A percentile compares a stretch with the other conserved stretches of the same genome.
phyloP scores from a whole-genome alignment of 2,113 vertebrate species.

The Verasper variegatus region DNA sequence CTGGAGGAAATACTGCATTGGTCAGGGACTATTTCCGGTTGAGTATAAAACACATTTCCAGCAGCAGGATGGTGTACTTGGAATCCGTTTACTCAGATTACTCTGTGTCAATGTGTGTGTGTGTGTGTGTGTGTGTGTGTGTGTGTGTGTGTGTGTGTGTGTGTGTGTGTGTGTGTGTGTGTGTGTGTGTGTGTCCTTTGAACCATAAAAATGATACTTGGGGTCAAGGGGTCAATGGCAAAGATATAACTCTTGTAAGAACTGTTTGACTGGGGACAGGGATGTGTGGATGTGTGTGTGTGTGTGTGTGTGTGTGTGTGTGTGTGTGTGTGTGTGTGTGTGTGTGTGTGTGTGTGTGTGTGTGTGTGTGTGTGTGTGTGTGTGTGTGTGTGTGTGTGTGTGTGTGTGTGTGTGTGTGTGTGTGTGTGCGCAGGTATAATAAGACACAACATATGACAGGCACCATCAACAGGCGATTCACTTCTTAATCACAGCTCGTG shows the following conservation, averaged over 20 bases:
- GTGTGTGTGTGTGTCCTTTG: conserved; percentile 13
- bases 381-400: conserved; percentile 5
- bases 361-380: neutral
- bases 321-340: neutral
- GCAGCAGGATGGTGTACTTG: neutral
- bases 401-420: conserved; percentile 1
- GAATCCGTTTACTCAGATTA: too few species aligned
- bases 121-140: neutral
- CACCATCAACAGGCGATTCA: conserved; percentile 63
- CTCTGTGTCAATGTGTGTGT: neutral
- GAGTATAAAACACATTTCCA: neutral
- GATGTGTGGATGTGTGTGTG: accelerated
- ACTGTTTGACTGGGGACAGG: conserved; percentile 31
- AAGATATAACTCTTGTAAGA: conserved; percentile 52
- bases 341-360: conserved; percentile 5
- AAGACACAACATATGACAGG: conserved; percentile 65
- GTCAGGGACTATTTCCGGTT: too few species aligned
- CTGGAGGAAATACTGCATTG: too few species aligned
- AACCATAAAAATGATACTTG: conserved; percentile 55
- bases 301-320: neutral
- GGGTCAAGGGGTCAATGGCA: conserved; percentile 48
- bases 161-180: too few species aligned
- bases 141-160: too few species aligned
- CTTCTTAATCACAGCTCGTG: conserved; percentile 78
- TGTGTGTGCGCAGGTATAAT: conserved; percentile 17